A percentile compares a stretch with the other conserved stretches of the same genome.
phyloP scores from a whole-genome alignment of 53 echinoderm and acorn worm genomes.

The Stichopus horrens region DNA sequence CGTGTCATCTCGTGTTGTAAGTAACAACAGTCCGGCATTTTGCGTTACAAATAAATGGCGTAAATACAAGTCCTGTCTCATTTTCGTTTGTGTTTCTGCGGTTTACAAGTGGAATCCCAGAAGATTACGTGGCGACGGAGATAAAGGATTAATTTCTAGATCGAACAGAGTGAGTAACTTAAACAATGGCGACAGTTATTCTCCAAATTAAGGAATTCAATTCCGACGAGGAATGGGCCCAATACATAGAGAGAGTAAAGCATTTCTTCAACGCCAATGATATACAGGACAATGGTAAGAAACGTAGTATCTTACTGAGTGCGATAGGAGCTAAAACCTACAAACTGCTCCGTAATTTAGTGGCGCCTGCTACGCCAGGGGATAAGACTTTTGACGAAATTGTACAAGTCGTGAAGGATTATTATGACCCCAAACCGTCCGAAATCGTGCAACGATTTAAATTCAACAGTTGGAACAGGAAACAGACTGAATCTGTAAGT shows the following conservation, averaged over 20 bases:
- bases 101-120: too few species aligned
- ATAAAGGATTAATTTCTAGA: not conserved
- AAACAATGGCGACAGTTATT: conserved; percentile 16
- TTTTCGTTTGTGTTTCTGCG: too few species aligned
- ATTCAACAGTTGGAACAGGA: conserved; percentile 35
- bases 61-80: too few species aligned
- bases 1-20: conserved; percentile 2
- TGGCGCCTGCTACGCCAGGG: conserved; percentile 48
- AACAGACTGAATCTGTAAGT: conserved; percentile 18
- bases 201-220: conserved; percentile 20
- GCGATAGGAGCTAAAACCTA: not conserved
- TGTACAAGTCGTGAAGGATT: conserved; percentile 31
- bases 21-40: too few species aligned
- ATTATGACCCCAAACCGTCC: conserved; percentile 30
- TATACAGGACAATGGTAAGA: not conserved
- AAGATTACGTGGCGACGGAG: conserved; percentile 1
- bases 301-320: not conserved
- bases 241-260: conserved; percentile 15
- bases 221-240: conserved; percentile 7
- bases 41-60: too few species aligned
- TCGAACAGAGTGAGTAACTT: not conserved
- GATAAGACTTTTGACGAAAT: conserved; percentile 41
- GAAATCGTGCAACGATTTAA: conserved; percentile 27
- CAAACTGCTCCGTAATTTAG: conserved; percentile 32
- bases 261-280: conserved; percentile 34